These are phyloP conservation scores for Hippasteria phrygiana DNA, from an alignment of 53 echinoderm and acorn worm species.

Conservation along the genomic window DNA sequence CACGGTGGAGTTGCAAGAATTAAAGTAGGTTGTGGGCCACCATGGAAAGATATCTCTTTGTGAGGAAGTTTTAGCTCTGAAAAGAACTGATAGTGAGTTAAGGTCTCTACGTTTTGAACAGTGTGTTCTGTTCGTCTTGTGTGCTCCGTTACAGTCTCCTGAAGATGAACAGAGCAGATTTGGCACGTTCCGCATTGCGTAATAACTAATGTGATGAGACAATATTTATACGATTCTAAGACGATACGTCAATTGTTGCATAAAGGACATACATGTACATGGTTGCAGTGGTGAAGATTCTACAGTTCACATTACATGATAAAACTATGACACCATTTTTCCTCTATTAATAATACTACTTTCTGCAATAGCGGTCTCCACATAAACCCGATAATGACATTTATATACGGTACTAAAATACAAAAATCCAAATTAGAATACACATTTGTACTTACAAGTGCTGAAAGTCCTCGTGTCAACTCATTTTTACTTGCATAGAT, in stretches of 20 bases:
- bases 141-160: no score
- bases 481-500: slow-evolving; percentile 62
- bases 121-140: no score
- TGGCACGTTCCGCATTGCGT: no score
- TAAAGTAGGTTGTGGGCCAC: no score
- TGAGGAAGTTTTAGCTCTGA: no score
- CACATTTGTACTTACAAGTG: slow-evolving; percentile 61
- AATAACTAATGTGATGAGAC: no score
- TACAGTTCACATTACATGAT: background rate
- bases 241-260: background rate
- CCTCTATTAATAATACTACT: background rate
- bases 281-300: slow-evolving; percentile 35
- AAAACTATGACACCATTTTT: slow-evolving; percentile 15
- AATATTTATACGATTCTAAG: no score
- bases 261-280: background rate
- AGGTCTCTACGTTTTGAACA: no score
- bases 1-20: no score
- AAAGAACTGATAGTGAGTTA: no score
- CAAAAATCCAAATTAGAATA: slow-evolving; percentile 64
- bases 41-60: no score
- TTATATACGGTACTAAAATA: slow-evolving; percentile 55
- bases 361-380: slow-evolving; percentile 12
- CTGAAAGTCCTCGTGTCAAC: slow-evolving; percentile 59
- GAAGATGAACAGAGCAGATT: no score
- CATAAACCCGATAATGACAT: slow-evolving; percentile 15